Conservation (phyloP, 2,113 vertebrate species). For the Peromyscus polionotus region DNA sequence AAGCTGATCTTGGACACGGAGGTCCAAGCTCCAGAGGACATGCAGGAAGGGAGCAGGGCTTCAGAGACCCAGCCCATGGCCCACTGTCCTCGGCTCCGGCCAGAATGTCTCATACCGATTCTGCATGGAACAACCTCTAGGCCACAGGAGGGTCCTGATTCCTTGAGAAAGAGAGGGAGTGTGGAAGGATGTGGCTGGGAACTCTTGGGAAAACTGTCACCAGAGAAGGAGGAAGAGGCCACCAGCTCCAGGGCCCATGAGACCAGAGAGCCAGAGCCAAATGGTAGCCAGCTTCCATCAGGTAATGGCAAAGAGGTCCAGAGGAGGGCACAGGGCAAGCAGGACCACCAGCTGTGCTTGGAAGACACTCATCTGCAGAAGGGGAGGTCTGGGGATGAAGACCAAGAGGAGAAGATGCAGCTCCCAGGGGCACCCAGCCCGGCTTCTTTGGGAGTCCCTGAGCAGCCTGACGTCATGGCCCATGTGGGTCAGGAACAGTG, state of each 20-base stretch:
- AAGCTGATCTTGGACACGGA: rapidly evolving
- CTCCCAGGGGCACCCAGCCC: background rate
- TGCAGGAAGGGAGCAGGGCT: rapidly evolving
- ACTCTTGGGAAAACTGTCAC: background rate
- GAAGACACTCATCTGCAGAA: background rate
- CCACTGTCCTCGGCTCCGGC: background rate
- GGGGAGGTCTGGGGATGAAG: background rate
- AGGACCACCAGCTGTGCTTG: background rate
- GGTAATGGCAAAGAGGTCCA: rapidly evolving
- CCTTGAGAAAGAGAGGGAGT: slow-evolving; percentile 20
- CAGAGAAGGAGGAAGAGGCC: background rate
- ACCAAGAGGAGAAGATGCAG: background rate
- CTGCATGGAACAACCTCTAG: background rate
- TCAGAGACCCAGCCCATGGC: rapidly evolving
- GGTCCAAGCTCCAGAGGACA: rapidly evolving
- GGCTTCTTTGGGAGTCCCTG: rapidly evolving
- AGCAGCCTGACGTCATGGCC: background rate
- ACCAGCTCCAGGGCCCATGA: background rate
- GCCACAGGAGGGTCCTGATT: background rate
- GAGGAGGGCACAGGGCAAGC: background rate
- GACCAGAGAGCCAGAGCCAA: rapidly evolving
- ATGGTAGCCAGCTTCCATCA: rapidly evolving
- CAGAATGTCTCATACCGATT: background rate
- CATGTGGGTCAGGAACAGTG: background rate
- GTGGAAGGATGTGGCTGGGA: slow-evolving; percentile 54